Conservation (phyloP, 2,888 invertebrate genomes). For the Zaprionus lineosus region DNA sequence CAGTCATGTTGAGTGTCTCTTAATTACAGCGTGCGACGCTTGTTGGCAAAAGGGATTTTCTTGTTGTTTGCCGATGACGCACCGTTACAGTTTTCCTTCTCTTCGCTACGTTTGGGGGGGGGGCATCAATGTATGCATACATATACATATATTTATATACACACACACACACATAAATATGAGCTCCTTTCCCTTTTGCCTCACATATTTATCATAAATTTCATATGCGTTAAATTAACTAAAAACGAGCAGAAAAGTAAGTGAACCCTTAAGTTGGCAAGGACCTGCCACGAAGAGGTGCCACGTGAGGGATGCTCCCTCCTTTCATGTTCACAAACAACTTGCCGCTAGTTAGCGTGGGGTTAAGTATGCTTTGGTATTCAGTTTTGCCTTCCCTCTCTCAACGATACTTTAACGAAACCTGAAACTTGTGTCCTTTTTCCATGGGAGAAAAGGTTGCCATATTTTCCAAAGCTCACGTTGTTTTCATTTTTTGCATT, state of each 20-base stretch:
- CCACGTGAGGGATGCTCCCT: too few relatives aligned
- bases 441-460: too few relatives aligned
- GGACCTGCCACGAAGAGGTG: too few relatives aligned
- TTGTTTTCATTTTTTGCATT: too few relatives aligned
- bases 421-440: too few relatives aligned
- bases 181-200: background rate
- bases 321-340: too few relatives aligned
- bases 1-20: conserved; percentile 67
- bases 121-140: conserved; percentile 40
- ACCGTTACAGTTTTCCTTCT: conserved; percentile 32
- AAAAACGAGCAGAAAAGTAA: background rate
- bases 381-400: too few relatives aligned
- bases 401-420: too few relatives aligned
- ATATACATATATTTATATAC: conserved; percentile 71
- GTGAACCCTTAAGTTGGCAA: too few relatives aligned
- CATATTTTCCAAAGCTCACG: too few relatives aligned
- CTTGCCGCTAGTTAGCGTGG: too few relatives aligned
- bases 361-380: too few relatives aligned
- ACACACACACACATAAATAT: conserved; percentile 44
- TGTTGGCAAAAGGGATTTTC: conserved; percentile 76
- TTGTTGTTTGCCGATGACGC: conserved; percentile 56
- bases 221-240: conserved; percentile 37
- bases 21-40: conserved; percentile 69
- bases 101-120: conserved; percentile 17
- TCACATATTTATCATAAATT: conserved; percentile 28